phyloP scores from a whole-genome alignment of 1,140 invertebrate genomes.

The Lasioglossum albipes region DNA sequence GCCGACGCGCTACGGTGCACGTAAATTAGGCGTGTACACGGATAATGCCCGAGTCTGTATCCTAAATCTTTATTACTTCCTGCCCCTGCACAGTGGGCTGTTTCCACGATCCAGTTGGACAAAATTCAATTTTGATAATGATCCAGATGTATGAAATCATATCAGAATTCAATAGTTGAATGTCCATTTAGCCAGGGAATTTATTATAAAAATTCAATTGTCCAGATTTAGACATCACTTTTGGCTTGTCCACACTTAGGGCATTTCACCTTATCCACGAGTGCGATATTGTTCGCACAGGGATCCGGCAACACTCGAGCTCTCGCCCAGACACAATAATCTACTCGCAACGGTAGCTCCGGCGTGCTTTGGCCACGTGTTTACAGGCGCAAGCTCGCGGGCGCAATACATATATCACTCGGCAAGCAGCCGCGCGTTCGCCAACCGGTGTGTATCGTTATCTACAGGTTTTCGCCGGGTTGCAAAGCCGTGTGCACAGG shows the following conservation, averaged over 20 bases:
- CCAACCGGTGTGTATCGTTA: not conserved
- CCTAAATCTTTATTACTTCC: too few relatives aligned
- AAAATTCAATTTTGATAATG: too few relatives aligned
- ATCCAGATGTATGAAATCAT: too few relatives aligned
- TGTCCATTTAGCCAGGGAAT: too few relatives aligned
- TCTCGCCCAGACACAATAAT: not conserved
- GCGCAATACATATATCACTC: conserved; percentile 33
- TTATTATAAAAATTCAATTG: too few relatives aligned
- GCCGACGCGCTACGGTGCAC: not conserved
- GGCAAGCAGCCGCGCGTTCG: conserved; percentile 6
- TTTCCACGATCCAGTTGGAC: too few relatives aligned
- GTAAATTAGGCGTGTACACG: not conserved
- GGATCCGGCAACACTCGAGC: not conserved
- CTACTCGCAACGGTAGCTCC: too few relatives aligned
- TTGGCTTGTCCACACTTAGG: too few relatives aligned
- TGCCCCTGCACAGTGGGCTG: too few relatives aligned
- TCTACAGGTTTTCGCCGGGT: not conserved
- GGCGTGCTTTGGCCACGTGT: not conserved
- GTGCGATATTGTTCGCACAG: not conserved
- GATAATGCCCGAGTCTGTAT: too few relatives aligned
- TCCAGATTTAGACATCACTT: too few relatives aligned
- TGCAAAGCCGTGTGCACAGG: not conserved
- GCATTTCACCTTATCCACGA: not conserved
- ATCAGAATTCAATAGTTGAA: too few relatives aligned
- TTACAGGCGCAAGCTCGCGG: not conserved